phyloP scores from a whole-genome alignment of 2,797 vertebrate genomes.

The Phaenicophaeus curvirostris region DNA sequence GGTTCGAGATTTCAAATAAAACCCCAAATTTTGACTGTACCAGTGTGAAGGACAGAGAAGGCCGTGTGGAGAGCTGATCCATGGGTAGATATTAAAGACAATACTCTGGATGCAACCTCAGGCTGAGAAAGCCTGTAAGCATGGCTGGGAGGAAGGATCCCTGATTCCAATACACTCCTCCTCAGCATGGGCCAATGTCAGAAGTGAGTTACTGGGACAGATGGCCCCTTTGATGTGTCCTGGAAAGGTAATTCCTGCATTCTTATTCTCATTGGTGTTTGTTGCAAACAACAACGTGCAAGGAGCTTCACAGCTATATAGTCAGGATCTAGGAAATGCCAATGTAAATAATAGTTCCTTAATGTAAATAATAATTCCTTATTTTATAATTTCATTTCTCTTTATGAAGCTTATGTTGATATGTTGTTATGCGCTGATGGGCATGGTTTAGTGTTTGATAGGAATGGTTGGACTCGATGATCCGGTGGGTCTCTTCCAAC shows the following conservation, averaged over 20 bases:
- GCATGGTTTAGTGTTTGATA: no score
- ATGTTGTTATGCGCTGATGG: no score
- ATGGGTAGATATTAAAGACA: neutral
- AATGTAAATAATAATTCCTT: neutral
- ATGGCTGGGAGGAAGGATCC: neutral
- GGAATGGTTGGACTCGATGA: no score
- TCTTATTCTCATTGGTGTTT: neutral
- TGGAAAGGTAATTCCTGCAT: neutral
- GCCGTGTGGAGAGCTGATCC: neutral
- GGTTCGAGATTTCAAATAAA: neutral
- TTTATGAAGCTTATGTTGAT: neutral
- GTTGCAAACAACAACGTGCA: neutral
- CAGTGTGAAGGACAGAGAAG: neutral
- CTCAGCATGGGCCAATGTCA: conserved; percentile 9
- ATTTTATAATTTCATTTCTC: neutral
- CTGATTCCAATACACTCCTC: neutral
- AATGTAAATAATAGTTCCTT: neutral
- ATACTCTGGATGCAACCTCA: neutral
- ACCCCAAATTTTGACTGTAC: neutral
- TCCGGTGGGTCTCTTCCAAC: no score
- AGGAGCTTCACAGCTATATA: neutral
- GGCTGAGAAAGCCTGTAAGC: neutral
- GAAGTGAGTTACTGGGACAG: neutral
- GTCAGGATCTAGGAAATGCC: neutral
- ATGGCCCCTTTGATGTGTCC: conserved; percentile 14